A percentile compares a stretch with the other conserved stretches of the same genome.
These are phyloP conservation scores for Uropsilus gracilis DNA, from an alignment of 2,113 vertebrate genomes.

Conservation along the genomic window DNA sequence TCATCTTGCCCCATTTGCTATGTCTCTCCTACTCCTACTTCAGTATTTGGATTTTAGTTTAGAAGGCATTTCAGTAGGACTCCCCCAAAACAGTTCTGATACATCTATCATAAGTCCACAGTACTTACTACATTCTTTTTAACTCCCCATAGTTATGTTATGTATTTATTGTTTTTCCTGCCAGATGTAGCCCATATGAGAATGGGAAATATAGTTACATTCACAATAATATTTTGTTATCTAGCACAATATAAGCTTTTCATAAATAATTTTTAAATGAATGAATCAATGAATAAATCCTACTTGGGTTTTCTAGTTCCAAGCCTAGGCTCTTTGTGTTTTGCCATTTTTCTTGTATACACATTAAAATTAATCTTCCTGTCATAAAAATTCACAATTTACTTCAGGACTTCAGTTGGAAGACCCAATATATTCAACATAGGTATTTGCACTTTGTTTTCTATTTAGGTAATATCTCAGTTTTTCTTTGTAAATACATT, in stretches of 20 bases:
- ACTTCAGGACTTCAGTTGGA: background rate
- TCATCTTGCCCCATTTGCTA: no score
- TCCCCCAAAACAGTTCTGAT: background rate
- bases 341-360: background rate
- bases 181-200: background rate
- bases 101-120: background rate
- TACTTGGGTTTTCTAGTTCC: background rate
- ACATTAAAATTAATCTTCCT: background rate
- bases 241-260: background rate
- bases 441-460: constrained; percentile 54
- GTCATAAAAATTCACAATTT: constrained; percentile 47
- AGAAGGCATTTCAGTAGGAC: background rate
- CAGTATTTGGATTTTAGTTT: background rate
- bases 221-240: background rate
- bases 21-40: background rate
- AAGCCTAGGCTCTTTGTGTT: background rate
- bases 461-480: background rate
- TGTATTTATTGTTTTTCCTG: background rate
- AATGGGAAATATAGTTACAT: background rate
- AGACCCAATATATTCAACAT: background rate
- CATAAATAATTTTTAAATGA: background rate
- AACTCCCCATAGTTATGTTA: background rate
- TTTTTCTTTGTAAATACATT: constrained; percentile 42
- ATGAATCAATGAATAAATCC: background rate
- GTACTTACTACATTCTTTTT: background rate